Percentiles rank a stretch among this genome's conserved stretches.
These are phyloP conservation scores for Opisthocomus hoazin DNA, from an alignment of 2,113 vertebrate species.

Conservation along the genomic window DNA sequence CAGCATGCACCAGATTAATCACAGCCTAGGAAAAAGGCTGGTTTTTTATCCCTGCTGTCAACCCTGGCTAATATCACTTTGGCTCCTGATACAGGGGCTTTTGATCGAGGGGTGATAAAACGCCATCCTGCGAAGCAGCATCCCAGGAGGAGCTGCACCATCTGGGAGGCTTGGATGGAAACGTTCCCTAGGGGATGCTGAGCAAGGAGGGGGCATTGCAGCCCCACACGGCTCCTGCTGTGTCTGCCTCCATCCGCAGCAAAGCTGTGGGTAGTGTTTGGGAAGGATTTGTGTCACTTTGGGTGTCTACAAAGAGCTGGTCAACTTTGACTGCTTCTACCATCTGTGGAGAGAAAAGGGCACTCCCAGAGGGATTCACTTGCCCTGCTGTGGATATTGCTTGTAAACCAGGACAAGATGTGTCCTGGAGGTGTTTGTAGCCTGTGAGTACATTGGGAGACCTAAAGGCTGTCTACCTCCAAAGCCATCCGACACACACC, in stretches of 20 bases:
- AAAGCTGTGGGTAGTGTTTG: not conserved
- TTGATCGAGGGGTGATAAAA: not conserved
- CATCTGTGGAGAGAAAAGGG: not conserved
- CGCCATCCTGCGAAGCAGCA: not conserved
- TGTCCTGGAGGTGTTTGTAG: not conserved
- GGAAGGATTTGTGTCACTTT: not conserved
- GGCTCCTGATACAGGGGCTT: not conserved
- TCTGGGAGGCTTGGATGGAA: not conserved
- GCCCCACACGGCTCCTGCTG: not conserved
- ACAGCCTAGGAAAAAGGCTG: not conserved
- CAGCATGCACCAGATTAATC: not conserved
- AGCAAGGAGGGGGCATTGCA: not conserved
- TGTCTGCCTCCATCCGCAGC: not conserved
- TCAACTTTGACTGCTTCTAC: not conserved
- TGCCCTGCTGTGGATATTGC: not conserved
- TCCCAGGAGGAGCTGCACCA: not conserved
- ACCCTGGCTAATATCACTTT: not conserved
- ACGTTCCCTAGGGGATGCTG: not conserved
- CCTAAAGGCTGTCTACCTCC: not conserved
- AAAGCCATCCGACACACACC: not conserved
- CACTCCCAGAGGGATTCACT: not conserved
- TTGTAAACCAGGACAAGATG: not conserved
- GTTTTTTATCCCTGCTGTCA: not conserved
- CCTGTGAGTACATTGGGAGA: rapidly evolving
- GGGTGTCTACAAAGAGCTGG: not conserved